Percentiles rank a stretch among this genome's conserved stretches.
Evolutionary conservation across 2,888 invertebrate species (phyloP).

Genomic region (Himalopsyche tibetana): DNA sequence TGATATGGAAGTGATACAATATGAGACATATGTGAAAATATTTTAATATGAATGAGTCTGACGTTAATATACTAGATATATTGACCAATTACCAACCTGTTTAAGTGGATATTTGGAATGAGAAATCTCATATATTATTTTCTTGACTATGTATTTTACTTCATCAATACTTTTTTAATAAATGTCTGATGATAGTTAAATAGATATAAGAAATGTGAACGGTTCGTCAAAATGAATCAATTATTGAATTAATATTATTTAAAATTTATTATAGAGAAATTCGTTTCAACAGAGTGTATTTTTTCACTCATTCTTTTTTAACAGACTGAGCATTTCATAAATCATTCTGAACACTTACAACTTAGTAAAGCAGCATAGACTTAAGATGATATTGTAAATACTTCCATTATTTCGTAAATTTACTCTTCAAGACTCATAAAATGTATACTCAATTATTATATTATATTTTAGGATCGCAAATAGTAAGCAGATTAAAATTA

Average conservation of each 20-base stretch:
- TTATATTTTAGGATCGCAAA: background rate
- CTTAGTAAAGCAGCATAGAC: background rate
- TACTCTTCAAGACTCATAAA: conserved; percentile 36
- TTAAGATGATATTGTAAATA: background rate
- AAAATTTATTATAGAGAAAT: background rate
- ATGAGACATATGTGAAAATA: no score
- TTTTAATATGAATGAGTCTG: no score
- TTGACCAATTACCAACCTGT: no score
- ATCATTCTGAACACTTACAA: background rate
- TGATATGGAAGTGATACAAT: no score
- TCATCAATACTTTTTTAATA: background rate
- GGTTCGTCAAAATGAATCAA: background rate
- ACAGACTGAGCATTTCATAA: conserved; percentile 25
- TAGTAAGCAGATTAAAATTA: background rate
- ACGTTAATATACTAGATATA: no score
- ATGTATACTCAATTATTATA: conserved; percentile 24
- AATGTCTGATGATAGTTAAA: background rate
- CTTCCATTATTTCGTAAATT: background rate
- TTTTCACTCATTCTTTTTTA: conserved; percentile 27
- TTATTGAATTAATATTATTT: background rate
- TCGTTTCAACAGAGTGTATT: background rate
- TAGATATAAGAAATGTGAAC: no score
- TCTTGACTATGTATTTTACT: no score
- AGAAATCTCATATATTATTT: no score
- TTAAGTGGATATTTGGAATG: no score